Evolutionary conservation across 64 coral and sea anemone species (phyloP).

Genomic region (Cladopsammia gracilis): DNA sequence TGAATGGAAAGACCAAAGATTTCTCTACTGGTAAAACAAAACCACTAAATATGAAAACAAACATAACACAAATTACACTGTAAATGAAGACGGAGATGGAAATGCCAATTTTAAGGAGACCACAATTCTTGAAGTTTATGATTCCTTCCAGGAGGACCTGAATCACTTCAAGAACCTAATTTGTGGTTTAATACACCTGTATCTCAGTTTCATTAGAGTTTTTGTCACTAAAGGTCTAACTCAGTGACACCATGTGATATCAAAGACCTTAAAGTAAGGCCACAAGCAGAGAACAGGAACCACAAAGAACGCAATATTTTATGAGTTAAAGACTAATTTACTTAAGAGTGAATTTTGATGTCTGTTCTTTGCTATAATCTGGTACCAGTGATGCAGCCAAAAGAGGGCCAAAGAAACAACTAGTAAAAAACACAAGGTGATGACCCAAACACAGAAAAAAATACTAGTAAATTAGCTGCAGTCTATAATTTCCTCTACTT

Average conservation of each 20-base stretch:
- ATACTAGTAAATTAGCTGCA: background rate
- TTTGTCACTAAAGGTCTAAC: background rate
- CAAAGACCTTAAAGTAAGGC: background rate
- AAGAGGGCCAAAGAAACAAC: background rate
- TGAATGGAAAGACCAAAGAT: background rate
- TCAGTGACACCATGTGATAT: background rate
- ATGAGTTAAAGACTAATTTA: slow-evolving; percentile 7
- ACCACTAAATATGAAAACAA: background rate
- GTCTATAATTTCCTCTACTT: background rate
- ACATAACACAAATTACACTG: background rate
- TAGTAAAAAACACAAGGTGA: slow-evolving; percentile 25
- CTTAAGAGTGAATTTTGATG: background rate
- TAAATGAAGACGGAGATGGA: background rate
- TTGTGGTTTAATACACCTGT: background rate
- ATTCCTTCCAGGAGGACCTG: background rate
- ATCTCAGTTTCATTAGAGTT: no score
- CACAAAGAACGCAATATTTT: slow-evolving; percentile 17
- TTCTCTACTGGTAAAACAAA: background rate
- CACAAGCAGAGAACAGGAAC: slow-evolving; percentile 14
- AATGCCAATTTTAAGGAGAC: background rate
- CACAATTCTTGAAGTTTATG: background rate
- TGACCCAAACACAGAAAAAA: slow-evolving; percentile 31
- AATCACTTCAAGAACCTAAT: background rate
- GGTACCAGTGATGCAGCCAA: slow-evolving; percentile 32
- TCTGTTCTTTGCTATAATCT: slow-evolving; percentile 14